These are phyloP conservation scores for Drosophila buzzatii DNA, from an alignment of 2,888 invertebrate genomes.

Conservation along the genomic window DNA sequence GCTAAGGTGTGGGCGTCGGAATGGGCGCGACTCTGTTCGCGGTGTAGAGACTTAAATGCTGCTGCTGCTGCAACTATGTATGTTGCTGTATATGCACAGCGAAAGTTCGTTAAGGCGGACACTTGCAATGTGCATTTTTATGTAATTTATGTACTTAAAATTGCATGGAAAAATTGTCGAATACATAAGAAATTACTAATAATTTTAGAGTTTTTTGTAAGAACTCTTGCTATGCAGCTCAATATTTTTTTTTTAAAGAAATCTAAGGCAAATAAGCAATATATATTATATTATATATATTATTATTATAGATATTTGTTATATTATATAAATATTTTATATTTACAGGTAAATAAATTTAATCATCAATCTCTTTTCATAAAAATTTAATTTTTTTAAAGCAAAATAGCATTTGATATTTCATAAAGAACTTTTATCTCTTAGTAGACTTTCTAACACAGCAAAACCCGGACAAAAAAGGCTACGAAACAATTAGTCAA, in stretches of 20 bases:
- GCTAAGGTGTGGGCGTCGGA: constrained; percentile 24
- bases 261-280: too few relatives aligned
- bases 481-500: not conserved
- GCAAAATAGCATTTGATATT: too few relatives aligned
- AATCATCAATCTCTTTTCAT: not conserved
- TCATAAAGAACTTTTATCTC: not conserved
- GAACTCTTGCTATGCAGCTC: too few relatives aligned
- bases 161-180: too few relatives aligned
- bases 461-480: not conserved
- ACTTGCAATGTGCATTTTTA: not conserved
- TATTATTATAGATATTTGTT: too few relatives aligned
- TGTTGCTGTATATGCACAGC: constrained; percentile 1
- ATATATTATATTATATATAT: too few relatives aligned
- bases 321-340: too few relatives aligned
- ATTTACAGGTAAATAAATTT: not conserved
- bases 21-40: constrained; percentile 54
- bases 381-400: not conserved
- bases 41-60: constrained; percentile 62
- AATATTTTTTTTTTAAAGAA: too few relatives aligned
- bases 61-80: constrained; percentile 32
- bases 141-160: not conserved
- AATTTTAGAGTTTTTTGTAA: too few relatives aligned
- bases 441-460: too few relatives aligned
- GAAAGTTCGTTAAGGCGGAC: not conserved
- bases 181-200: too few relatives aligned